Conservation (phyloP, 2,888 invertebrate genomes). For the Synanthedon formicaeformis region DNA sequence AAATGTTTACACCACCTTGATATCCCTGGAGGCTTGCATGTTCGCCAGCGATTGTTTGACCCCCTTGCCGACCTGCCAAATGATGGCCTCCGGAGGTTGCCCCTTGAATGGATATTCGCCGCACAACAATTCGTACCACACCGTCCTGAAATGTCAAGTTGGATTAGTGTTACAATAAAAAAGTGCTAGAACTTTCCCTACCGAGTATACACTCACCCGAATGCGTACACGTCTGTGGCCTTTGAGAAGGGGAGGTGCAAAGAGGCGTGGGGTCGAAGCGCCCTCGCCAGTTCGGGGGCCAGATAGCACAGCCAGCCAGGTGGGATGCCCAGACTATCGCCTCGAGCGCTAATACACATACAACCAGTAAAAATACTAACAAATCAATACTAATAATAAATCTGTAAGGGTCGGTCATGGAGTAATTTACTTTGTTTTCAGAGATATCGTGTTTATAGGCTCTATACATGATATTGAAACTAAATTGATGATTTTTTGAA, state of each 20-base stretch:
- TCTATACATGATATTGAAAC: no score
- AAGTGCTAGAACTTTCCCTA: no score
- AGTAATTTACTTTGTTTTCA: no score
- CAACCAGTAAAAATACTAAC: not conserved
- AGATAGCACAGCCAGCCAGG: slow-evolving; percentile 99
- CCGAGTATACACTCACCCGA: slow-evolving; percentile 76
- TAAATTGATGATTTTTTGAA: no score
- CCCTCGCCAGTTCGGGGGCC: slow-evolving; percentile 94
- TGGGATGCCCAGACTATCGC: slow-evolving; percentile 90
- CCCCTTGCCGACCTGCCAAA: slow-evolving; percentile 98
- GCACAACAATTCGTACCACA: slow-evolving; percentile 97
- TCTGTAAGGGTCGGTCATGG: no score
- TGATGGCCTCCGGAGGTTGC: slow-evolving; percentile 93
- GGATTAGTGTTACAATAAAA: slow-evolving; percentile 2
- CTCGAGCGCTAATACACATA: slow-evolving; percentile 38
- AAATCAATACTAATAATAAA: not conserved
- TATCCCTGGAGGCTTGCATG: slow-evolving; percentile 94
- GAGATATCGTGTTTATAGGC: no score
- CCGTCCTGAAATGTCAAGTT: slow-evolving; percentile 75
- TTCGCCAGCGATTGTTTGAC: slow-evolving; percentile 95
- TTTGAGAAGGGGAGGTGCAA: slow-evolving; percentile 90
- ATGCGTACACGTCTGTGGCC: slow-evolving; percentile 96
- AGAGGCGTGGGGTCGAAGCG: slow-evolving; percentile 85
- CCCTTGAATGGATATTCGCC: slow-evolving; percentile 97
- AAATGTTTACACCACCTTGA: slow-evolving; percentile 76